Conservation (phyloP, 2,113 vertebrate genomes). For the Pteronura brasiliensis region DNA sequence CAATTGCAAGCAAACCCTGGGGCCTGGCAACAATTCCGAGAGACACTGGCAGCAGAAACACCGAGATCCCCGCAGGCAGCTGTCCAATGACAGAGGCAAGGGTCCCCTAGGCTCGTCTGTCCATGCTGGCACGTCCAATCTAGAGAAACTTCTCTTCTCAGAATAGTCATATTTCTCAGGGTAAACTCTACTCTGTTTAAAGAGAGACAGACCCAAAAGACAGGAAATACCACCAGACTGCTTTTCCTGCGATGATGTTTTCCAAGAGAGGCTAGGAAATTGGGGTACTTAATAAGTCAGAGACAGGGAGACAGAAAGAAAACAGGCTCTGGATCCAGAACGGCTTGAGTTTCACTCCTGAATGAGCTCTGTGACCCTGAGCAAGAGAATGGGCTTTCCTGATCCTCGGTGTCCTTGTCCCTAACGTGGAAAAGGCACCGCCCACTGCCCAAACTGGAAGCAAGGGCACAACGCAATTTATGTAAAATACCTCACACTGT, state of each 20-base stretch:
- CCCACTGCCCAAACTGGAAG: neutral
- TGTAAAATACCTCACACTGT: neutral
- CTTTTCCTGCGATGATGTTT: slow-evolving; percentile 45
- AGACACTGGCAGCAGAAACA: neutral
- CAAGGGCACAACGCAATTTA: neutral
- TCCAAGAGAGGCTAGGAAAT: slow-evolving; percentile 36
- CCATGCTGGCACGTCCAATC: slow-evolving; percentile 13
- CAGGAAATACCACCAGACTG: slow-evolving; percentile 55
- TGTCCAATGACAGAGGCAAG: neutral
- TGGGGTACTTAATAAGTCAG: neutral
- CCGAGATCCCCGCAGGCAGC: neutral
- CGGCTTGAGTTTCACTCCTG: neutral
- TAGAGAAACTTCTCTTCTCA: neutral
- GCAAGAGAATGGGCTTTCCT: neutral
- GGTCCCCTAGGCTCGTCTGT: slow-evolving; percentile 47
- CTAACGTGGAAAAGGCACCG: neutral
- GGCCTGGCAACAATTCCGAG: neutral
- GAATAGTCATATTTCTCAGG: slow-evolving; percentile 28
- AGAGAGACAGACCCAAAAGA: slow-evolving; percentile 42
- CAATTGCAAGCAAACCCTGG: slow-evolving; percentile 33
- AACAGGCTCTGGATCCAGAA: neutral
- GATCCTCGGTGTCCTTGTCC: neutral
- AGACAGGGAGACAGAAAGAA: neutral
- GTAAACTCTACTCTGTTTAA: slow-evolving; percentile 3
- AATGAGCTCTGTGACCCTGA: neutral